These are phyloP conservation scores for Alosa sapidissima DNA, from an alignment of 2,797 vertebrate genomes.

Conservation along the genomic window DNA sequence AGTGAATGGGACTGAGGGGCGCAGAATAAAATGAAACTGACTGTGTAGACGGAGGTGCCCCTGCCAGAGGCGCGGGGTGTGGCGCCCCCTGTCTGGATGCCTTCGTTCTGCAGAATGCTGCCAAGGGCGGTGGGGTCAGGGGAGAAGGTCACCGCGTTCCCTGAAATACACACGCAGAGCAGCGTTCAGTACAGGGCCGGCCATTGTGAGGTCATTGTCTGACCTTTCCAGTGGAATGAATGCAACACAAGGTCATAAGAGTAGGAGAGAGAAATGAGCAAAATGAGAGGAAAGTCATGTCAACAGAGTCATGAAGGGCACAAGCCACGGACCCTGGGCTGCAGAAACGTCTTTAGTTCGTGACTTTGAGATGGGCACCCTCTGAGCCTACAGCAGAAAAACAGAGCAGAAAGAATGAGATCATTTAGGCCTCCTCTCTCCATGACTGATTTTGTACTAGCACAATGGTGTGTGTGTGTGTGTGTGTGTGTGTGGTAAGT, in stretches of 20 bases:
- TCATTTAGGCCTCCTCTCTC: not conserved
- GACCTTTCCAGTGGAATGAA: no score
- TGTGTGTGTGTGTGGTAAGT: not conserved
- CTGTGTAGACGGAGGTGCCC: conserved; percentile 53
- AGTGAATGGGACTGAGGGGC: not conserved
- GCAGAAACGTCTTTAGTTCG: conserved; percentile 17
- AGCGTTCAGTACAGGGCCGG: not conserved
- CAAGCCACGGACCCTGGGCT: not conserved
- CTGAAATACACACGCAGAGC: conserved; percentile 35
- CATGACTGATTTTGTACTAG: not conserved
- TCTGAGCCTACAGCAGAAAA: conserved; percentile 43
- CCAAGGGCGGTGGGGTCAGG: conserved; percentile 51
- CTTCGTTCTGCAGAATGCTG: conserved; percentile 54
- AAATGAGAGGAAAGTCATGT: not conserved
- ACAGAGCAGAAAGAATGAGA: not conserved
- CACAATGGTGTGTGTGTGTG: not conserved
- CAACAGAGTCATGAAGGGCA: not conserved
- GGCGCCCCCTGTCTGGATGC: conserved; percentile 36
- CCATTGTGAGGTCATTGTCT: not conserved
- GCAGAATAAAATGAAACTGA: conserved; percentile 36
- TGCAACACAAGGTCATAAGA: no score
- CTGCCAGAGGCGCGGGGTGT: conserved; percentile 41
- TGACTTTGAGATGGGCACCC: conserved; percentile 46
- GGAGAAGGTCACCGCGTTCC: conserved; percentile 44
- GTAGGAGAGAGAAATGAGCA: no score